A percentile compares a stretch with the other conserved stretches of the same genome.
These are phyloP conservation scores for Aythya fuligula DNA, from an alignment of 2,797 vertebrate species.

Conservation along the genomic window DNA sequence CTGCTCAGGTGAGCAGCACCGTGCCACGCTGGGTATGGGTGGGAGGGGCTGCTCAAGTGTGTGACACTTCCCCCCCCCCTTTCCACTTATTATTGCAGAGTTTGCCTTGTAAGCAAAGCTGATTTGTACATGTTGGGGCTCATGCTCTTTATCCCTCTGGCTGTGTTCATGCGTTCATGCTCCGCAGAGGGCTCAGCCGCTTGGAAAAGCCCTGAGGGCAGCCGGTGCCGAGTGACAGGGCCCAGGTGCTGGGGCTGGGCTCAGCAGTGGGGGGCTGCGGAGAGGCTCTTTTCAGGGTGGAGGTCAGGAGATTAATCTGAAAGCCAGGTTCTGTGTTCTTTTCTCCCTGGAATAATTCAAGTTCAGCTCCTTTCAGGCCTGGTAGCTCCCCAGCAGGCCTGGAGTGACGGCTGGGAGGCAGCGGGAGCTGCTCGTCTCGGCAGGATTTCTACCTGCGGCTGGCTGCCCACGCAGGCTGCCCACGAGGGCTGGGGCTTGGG, in stretches of 20 bases:
- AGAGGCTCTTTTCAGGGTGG: conserved; percentile 30
- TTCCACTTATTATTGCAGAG: neutral
- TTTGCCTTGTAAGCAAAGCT: neutral
- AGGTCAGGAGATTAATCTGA: conserved; percentile 14
- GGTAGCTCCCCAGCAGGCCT: neutral
- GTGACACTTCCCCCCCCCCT: neutral
- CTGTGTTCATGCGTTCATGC: neutral
- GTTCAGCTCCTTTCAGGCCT: neutral
- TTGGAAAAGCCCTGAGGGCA: conserved; percentile 10
- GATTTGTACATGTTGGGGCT: neutral
- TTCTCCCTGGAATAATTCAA: neutral
- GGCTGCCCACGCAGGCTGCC: neutral
- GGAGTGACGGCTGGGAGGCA: neutral
- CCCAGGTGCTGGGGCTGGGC: conserved; percentile 34
- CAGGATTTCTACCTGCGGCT: neutral
- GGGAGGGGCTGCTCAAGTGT: neutral
- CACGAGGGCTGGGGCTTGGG: neutral
- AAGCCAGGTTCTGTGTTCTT: neutral
- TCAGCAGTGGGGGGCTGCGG: conserved; percentile 21
- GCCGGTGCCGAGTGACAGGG: conserved; percentile 44
- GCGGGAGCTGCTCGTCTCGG: neutral
- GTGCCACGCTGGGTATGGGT: neutral
- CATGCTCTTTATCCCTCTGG: neutral
- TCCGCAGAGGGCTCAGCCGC: neutral
- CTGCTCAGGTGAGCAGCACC: neutral